A percentile compares a stretch with the other conserved stretches of the same genome.
Evolutionary conservation across 2,113 vertebrate species (phyloP).

Genomic region (Salvator merianae): DNA sequence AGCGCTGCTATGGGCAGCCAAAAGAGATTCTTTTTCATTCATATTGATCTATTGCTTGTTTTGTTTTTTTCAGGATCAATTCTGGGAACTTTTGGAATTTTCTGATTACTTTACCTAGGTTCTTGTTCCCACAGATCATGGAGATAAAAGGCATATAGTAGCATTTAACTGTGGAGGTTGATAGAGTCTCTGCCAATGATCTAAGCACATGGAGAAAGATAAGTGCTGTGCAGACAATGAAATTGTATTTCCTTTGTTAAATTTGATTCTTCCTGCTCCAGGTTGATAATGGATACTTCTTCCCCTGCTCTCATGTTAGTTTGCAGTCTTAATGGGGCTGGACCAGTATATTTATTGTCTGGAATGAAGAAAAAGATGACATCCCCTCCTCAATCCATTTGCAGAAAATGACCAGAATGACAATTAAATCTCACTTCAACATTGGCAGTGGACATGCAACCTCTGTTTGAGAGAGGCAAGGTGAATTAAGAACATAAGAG

Average conservation of each 20-base stretch:
- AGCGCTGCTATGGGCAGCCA: too few species aligned
- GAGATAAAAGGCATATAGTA: background rate
- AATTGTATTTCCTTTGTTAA: background rate
- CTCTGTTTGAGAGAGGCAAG: too few species aligned
- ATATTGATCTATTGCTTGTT: background rate
- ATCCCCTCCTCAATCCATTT: too few species aligned
- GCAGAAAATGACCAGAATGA: too few species aligned
- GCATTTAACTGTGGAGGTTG: background rate
- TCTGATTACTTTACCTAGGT: background rate
- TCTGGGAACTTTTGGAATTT: background rate
- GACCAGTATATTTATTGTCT: too few species aligned
- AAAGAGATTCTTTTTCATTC: background rate
- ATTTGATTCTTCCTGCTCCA: background rate
- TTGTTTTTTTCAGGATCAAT: background rate
- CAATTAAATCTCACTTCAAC: too few species aligned
- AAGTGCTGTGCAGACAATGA: too few species aligned
- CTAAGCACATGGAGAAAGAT: background rate
- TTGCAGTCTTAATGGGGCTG: too few species aligned
- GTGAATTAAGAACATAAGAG: too few species aligned
- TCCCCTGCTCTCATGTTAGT: background rate
- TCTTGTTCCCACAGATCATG: background rate
- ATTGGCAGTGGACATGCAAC: too few species aligned
- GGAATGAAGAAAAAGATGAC: too few species aligned
- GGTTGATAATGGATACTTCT: background rate
- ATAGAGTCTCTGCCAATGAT: background rate